Evolutionary conservation across 1,140 invertebrate genomes (phyloP), one percentile per base, ranked within the genome.

Genomic region (Sycophaga agraensis): DNA sequence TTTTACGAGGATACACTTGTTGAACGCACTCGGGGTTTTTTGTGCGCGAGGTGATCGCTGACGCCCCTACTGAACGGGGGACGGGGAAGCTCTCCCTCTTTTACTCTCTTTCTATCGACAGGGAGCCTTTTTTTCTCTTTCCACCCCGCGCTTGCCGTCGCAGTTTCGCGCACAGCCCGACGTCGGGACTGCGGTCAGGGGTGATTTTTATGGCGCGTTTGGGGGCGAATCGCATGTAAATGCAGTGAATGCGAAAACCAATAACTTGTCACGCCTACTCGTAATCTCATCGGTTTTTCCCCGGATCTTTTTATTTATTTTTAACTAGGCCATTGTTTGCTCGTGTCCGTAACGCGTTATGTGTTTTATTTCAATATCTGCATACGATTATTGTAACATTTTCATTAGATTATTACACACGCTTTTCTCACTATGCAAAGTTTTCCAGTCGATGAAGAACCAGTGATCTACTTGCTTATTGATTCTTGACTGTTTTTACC

Each of bases 1-100:
- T 76, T 74, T 74, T 71, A 70, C 68, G 65, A 70, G 70, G 68
- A 75, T 79, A 79, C 78, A 80, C 78, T 80, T 80, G 78, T 80
- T 80, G 78, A 80, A 69, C 72, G 68, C 67, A 66, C 68, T 67
- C 59, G 64, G 68, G n/a, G 62, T 70, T 73, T 66, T 66, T 59
- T 59, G 51, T 54, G 43, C 45, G 39, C 48, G 49, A 62, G 62
- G 66, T 65, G 62, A 59, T 64, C 54, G 59, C 60, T 56, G 55
- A 66, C 65, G 50, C 62, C 55, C 56, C 49, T 48, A 39, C n/a
- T n/a, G 12, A 57, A 40, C 24, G 43, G 54, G 53, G 45, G 31
- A 50, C 34, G 53, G 50, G 73, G 54, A 71, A 66, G 68, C 63
- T 66, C 67, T 70, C 67, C 64, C 67, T 66, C 65, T 67, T 71